Percentiles rank a stretch among this genome's conserved stretches.
phyloP scores from a whole-genome alignment of 2,797 vertebrate species.

The Sebastes taczanowskii region DNA sequence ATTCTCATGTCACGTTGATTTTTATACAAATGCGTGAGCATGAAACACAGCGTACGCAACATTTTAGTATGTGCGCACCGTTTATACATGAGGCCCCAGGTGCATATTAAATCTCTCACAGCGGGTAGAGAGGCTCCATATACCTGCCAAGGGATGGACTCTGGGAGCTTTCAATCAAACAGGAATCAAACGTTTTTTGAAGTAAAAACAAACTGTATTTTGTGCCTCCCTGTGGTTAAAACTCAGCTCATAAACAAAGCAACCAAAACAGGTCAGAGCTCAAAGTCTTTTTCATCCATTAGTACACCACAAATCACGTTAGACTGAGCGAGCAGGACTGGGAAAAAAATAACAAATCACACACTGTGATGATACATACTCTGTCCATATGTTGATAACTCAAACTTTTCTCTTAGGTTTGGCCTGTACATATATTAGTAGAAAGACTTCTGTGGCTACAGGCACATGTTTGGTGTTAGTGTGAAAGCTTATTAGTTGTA shows the following conservation, averaged over 20 bases:
- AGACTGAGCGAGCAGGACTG: neutral
- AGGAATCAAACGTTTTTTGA: neutral
- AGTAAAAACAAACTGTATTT: neutral
- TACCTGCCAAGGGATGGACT: neutral
- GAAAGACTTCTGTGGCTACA: slow-evolving; percentile 1
- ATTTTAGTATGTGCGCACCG: too few species aligned
- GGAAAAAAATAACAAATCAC: neutral
- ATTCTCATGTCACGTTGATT: too few species aligned
- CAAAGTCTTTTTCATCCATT: neutral
- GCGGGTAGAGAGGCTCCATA: neutral
- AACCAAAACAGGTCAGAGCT: neutral
- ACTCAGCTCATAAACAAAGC: slow-evolving; percentile 1
- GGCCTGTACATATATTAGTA: neutral
- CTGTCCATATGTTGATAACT: slow-evolving; percentile 18
- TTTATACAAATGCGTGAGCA: too few species aligned
- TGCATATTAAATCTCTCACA: neutral
- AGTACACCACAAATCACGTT: neutral
- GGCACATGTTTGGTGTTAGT: slow-evolving; percentile 58
- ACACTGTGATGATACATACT: neutral
- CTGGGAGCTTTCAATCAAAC: neutral
- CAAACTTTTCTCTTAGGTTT: neutral
- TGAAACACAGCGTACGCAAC: too few species aligned
- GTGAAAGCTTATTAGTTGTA: slow-evolving; percentile 54
- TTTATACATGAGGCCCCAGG: neutral
- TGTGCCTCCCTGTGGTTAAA: neutral